Evolutionary conservation across 1,140 invertebrate species (phyloP).

Genomic region (Pogonognathellus flavescens): DNA sequence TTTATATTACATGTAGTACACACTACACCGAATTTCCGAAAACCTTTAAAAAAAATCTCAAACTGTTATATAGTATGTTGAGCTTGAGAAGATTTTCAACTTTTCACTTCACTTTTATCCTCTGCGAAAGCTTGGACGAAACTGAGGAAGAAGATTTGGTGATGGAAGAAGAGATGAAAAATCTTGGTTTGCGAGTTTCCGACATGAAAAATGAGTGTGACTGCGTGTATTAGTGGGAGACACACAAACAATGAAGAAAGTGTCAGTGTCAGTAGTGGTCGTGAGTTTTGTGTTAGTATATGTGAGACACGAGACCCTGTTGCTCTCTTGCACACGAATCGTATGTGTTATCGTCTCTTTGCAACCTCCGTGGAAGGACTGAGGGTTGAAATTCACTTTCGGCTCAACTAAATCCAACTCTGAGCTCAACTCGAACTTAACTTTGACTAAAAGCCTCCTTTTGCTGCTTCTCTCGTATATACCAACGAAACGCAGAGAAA

Average conservation of each 20-base stretch:
- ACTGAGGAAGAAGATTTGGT: too few species aligned
- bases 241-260: too few species aligned
- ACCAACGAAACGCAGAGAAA: background rate
- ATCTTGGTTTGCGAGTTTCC: background rate
- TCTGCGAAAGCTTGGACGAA: too few species aligned
- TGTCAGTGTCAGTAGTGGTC: too few species aligned
- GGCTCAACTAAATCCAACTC: conserved; percentile 2
- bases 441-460: background rate
- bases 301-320: conserved; percentile 8
- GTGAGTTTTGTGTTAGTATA: background rate
- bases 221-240: too few species aligned
- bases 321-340: background rate
- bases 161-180: background rate
- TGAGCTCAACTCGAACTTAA: background rate
- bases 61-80: too few species aligned
- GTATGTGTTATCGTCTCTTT: conserved; percentile 4
- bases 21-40: too few species aligned
- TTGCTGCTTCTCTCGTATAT: too few species aligned
- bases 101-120: too few species aligned
- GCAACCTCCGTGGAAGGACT: conserved; percentile 9
- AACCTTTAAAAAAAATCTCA: too few species aligned
- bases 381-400: conserved; percentile 12
- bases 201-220: conserved; percentile 4
- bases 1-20: too few species aligned
- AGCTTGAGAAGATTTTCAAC: too few species aligned